A percentile compares a stretch with the other conserved stretches of the same genome.
Evolutionary conservation across 92 coral and sea anemone genomes (phyloP).

Genomic region (Bergia sp.): DNA sequence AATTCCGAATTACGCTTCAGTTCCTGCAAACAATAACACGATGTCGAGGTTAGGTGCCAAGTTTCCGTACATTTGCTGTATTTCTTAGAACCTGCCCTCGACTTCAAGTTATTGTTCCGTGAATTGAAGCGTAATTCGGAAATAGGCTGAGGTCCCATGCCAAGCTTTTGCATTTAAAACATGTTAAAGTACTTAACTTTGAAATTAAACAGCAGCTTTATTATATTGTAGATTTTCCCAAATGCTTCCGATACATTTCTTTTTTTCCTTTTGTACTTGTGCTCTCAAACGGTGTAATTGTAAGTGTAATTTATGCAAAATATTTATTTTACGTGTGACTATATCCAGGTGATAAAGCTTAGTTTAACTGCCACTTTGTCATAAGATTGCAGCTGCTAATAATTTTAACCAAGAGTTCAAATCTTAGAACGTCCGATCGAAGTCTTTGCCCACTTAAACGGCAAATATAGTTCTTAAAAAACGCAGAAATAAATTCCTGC

Average conservation of each 20-base stretch:
- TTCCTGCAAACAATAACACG: too few relatives aligned
- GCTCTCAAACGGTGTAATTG: neutral
- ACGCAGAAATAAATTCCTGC: neutral
- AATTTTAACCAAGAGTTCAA: neutral
- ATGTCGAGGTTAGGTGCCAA: too few relatives aligned
- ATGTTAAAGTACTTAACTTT: too few relatives aligned
- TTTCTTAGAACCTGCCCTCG: too few relatives aligned
- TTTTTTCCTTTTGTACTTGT: neutral
- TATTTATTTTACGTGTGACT: neutral
- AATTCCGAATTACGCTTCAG: too few relatives aligned
- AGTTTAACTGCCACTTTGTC: neutral
- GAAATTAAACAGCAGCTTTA: neutral
- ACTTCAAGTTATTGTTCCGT: too few relatives aligned
- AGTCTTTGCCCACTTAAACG: neutral
- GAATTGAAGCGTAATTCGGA: too few relatives aligned
- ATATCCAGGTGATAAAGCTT: neutral
- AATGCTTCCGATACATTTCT: neutral
- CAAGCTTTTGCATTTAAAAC: too few relatives aligned
- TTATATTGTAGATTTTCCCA: neutral
- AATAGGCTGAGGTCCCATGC: too few relatives aligned
- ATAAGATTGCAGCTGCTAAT: neutral
- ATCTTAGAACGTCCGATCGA: neutral
- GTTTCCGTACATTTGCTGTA: too few relatives aligned
- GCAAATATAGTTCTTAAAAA: neutral
- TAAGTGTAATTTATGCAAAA: neutral